Evolutionary conservation across 1,140 invertebrate genomes (phyloP).

Genomic region (Drosophila simulans): DNA sequence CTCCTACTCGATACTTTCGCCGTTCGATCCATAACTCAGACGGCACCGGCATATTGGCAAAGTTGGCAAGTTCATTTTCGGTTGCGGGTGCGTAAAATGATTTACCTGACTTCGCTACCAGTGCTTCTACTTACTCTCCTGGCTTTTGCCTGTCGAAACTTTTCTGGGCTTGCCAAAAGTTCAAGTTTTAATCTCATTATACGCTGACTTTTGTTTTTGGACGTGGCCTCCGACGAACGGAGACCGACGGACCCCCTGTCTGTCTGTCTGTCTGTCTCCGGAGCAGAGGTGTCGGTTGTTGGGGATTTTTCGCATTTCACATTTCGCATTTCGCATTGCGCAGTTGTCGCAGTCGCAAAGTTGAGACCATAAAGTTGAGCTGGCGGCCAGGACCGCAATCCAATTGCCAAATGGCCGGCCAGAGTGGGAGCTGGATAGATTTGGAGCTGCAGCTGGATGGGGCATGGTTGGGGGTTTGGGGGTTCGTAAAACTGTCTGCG

Average conservation of each 20-base stretch:
- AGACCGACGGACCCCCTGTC: neutral
- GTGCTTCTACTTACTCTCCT: slow-evolving; percentile 1
- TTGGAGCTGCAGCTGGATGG: slow-evolving; percentile 8
- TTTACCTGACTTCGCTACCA: slow-evolving; percentile 59
- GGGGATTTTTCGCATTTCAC: slow-evolving; percentile 68
- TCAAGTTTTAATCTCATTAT: slow-evolving; percentile 83
- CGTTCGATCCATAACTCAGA: slow-evolving; percentile 52
- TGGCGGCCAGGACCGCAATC: slow-evolving; percentile 71
- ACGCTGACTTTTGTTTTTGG: slow-evolving; percentile 81
- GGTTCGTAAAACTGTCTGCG: slow-evolving; percentile 56
- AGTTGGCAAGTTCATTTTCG: slow-evolving; percentile 77
- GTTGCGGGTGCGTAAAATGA: slow-evolving; percentile 82
- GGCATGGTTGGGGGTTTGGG: neutral
- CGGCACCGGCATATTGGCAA: slow-evolving; percentile 68
- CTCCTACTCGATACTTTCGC: neutral
- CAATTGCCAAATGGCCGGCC: slow-evolving; percentile 67
- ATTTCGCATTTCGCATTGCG: slow-evolving; percentile 59
- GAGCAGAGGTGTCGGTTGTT: slow-evolving; percentile 67
- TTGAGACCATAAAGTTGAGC: slow-evolving; percentile 71
- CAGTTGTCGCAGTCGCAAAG: slow-evolving; percentile 65
- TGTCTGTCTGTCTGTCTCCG: slow-evolving; percentile 21
- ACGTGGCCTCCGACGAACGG: slow-evolving; percentile 36
- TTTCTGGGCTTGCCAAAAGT: slow-evolving; percentile 73
- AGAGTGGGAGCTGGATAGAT: slow-evolving; percentile 10
- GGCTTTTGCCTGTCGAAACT: slow-evolving; percentile 71